Evolutionary conservation across 2,113 vertebrate genomes (phyloP), one percentile per base, ranked within the genome.

Genomic region (Saguinus midas): DNA sequence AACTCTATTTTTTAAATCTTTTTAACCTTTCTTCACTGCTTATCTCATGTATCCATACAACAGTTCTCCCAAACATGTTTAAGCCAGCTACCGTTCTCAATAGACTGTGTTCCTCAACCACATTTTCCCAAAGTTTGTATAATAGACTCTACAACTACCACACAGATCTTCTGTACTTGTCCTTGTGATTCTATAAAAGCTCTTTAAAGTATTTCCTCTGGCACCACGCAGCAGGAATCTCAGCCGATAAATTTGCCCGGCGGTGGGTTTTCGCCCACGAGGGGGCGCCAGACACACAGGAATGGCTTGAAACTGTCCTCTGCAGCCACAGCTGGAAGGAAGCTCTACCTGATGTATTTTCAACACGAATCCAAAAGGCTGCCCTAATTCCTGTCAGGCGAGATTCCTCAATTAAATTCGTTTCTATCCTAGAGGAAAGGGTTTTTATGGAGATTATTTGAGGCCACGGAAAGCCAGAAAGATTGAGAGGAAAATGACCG

Each of bases 381-480:
- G 68, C 64, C 86, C 52, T 90, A 83, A 92, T 90, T 93, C 89
- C 76, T 85, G 52, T 50, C 72, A 72, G 35, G 78, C 32, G 50
- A 58, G 79, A 21, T 78, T 92, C 29, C 52, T 88, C 90, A 21
- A 43, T 86, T 95, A 95, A 95, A 85, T 55, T 82, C 83, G 72
- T 89, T 89, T 29, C 57, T 83, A 45, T 92, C 29, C 35, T 68
- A 40, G 18, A 92, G 40, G 72, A 94, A 87, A 87, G 45, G 17
- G 14, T 50, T 90, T 94, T 55, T 87, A 9, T 64, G 52, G 52
- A 9, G 21, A 87, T 91, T 96, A 57, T 95, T 90, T 94, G 52
- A 92, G 45, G 29, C 40, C 25, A 16, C 6, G 73, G 81, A 96
- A 92, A 92, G n/a, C 55, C 79, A 97, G 92, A 58, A 84, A 94